Base-by-base conservation (phyloP, 2,888 invertebrate species). In the Epinotia demarniana region DNA sequence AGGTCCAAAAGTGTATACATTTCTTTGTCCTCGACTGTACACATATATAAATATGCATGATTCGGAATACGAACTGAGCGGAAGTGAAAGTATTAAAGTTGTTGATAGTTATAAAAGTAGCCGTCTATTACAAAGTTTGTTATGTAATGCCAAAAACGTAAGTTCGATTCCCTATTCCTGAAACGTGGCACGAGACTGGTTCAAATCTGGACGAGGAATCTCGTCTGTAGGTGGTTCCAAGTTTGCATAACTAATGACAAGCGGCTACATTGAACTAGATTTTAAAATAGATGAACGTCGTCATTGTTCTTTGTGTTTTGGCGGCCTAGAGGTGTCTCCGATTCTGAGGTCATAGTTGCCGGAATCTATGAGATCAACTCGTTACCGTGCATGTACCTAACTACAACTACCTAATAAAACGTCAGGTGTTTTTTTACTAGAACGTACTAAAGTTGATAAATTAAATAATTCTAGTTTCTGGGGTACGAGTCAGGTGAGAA, bases 41-140 rank as follows among this genome's bases (percentile, higher is more conserved):
- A 16, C 16, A 49, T 6, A 16, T 71, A 75, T 75, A 75, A 72
- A 67, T 75, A 75, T 75, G 75, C 55, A 71, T 75, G 67, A 43
- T 75, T 71, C 66, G 19, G 60, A 67, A 60, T 70, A 66, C 13
- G 33, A 60, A 75, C 66, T 53, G 66, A 60, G 64, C 66, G 75
- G 66, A 75, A 75, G 75, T 75, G 75, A 75, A 75, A 75, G 75
- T 72, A 75, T 66, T 71, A 71, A 66, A 75, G 46, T 71, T 66
- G 75, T 66, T 57, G 66, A 19, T 66, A 67, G 66, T 66, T 73
- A 73, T 67, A 75, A 75, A 72, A 72, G 72, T 72, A 75, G 75
- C 71, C 71, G 60, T 70, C 75, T 66, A 61, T 55, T 58, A 71
- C 46, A 75, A 72, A 55, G 71, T 67, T 67, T 53, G 67, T 75